A percentile compares a stretch with the other conserved stretches of the same genome.
phyloP scores from a whole-genome alignment of 2,888 invertebrate species.

The Tetheella fluctuosa region DNA sequence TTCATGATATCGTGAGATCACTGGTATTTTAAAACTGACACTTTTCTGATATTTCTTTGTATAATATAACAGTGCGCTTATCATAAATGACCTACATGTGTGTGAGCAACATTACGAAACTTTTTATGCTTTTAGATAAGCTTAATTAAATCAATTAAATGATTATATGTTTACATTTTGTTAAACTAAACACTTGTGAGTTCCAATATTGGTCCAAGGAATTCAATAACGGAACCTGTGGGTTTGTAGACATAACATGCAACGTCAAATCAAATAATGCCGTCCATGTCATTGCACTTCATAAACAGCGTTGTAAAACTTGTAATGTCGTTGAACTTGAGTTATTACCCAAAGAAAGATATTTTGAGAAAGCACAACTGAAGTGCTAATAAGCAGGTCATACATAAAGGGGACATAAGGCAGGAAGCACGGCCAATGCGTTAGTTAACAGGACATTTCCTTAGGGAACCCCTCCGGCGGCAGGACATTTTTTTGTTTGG shows the following conservation, averaged over 20 bases:
- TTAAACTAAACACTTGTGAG: too few species aligned
- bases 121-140: neutral
- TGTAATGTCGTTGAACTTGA: slow-evolving; percentile 12
- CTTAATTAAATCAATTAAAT: neutral
- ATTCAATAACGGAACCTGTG: neutral
- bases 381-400: slow-evolving; percentile 62
- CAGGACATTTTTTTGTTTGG: slow-evolving; percentile 44
- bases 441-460: slow-evolving; percentile 78
- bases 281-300: slow-evolving; percentile 29
- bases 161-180: neutral
- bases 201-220: too few species aligned
- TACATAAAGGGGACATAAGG: slow-evolving; percentile 57
- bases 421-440: slow-evolving; percentile 77
- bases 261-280: slow-evolving; percentile 12
- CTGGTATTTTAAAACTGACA: slow-evolving; percentile 14
- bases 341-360: slow-evolving; percentile 32
- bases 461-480: slow-evolving; percentile 61
- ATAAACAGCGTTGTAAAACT: slow-evolving; percentile 32
- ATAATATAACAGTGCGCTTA: slow-evolving; percentile 26
- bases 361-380: slow-evolving; percentile 46
- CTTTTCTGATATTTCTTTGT: slow-evolving; percentile 18
- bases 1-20: slow-evolving; percentile 19
- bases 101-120: slow-evolving; percentile 5
- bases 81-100: slow-evolving; percentile 32
- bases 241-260: slow-evolving; percentile 12